Conservation (phyloP, 2,113 vertebrate species). For the Paralichthys olivaceus region DNA sequence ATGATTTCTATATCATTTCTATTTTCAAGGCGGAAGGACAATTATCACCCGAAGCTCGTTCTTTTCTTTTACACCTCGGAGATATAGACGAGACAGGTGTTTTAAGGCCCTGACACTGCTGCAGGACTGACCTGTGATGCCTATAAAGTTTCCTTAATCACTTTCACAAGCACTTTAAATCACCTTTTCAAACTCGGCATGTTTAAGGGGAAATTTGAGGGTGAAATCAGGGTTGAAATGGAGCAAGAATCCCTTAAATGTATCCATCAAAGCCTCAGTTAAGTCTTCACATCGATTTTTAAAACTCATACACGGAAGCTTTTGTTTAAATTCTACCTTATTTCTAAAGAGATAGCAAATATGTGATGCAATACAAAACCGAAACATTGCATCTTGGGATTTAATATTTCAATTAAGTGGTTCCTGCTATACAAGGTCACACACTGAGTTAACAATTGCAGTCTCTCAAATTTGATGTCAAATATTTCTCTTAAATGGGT, state of each 20-base stretch:
- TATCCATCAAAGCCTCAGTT: background rate
- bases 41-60: background rate
- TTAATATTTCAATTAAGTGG: no score
- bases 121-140: background rate
- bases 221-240: background rate
- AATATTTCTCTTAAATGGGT: no score
- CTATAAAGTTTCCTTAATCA: background rate
- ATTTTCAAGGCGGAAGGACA: background rate
- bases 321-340: background rate
- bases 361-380: no score
- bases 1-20: constrained; percentile 9
- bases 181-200: background rate
- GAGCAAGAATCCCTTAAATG: background rate
- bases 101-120: background rate
- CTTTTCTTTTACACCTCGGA: background rate
- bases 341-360: no score
- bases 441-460: no score
- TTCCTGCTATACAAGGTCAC: no score
- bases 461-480: no score
- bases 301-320: background rate
- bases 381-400: no score
- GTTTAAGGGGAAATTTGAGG: background rate
- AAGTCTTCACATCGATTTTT: background rate
- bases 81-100: background rate
- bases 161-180: background rate